Evolutionary conservation across 2,113 vertebrate genomes (phyloP).

Genomic region (Ochotona curzoniae): DNA sequence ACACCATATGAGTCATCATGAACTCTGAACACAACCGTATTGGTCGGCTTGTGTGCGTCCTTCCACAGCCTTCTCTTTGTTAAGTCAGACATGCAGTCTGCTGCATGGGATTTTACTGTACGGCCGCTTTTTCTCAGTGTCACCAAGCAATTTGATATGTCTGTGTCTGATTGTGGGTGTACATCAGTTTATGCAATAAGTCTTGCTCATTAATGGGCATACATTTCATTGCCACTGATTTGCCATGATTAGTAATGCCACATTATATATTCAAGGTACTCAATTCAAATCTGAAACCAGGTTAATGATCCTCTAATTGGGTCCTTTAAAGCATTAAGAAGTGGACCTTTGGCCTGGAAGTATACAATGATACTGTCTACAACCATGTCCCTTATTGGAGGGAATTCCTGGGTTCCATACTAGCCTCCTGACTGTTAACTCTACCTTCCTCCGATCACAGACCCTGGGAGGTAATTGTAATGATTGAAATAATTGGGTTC

Average conservation of each 20-base stretch:
- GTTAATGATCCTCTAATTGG: not conserved
- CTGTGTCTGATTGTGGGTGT: not conserved
- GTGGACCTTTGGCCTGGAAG: no score
- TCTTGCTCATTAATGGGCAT: rapidly evolving
- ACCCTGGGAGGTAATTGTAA: no score
- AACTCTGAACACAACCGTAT: not conserved
- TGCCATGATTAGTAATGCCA: not conserved
- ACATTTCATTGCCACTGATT: not conserved
- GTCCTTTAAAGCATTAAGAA: no score
- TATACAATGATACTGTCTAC: no score
- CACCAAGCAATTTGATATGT: not conserved
- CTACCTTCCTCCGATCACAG: no score
- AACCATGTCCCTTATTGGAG: no score
- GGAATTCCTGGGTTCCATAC: no score
- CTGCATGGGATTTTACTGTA: not conserved
- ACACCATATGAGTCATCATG: not conserved
- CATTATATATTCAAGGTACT: not conserved
- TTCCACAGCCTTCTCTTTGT: not conserved
- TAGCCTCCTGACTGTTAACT: no score
- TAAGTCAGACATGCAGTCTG: not conserved
- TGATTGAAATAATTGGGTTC: no score
- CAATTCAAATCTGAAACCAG: not conserved
- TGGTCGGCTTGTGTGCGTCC: not conserved
- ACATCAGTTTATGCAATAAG: not conserved
- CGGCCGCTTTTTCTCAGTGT: not conserved